Conservation (phyloP, 2,797 vertebrate genomes). For the Calcarius lapponicus region DNA sequence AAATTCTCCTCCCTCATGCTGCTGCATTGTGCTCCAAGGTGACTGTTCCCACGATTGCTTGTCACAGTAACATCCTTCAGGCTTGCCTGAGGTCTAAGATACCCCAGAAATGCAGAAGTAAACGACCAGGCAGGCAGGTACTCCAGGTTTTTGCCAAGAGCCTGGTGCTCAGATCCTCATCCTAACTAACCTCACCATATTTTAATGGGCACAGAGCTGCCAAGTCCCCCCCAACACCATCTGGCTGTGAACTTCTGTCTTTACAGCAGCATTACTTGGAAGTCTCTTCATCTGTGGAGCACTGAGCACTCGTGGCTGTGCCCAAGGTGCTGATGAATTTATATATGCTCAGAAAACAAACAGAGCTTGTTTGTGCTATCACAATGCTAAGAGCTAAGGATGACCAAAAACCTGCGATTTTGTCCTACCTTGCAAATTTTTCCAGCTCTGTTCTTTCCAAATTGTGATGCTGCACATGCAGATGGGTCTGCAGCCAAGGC, state of each 20-base stretch:
- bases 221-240: not conserved
- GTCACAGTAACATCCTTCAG: not conserved
- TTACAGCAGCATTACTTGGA: not conserved
- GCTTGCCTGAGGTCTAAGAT: not conserved
- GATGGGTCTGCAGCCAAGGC: not conserved
- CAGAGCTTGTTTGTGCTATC: not conserved
- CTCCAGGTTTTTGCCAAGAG: not conserved
- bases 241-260: constrained; percentile 22
- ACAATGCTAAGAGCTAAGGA: not conserved
- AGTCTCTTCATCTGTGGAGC: not conserved
- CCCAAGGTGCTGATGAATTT: not conserved
- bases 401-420: not conserved
- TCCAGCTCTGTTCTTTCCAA: not conserved
- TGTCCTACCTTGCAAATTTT: not conserved
- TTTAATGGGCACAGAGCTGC: not conserved
- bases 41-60: not conserved
- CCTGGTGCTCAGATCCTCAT: not conserved
- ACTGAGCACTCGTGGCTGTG: not conserved
- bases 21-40: not conserved
- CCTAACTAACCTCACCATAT: not conserved
- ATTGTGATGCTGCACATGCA: not conserved
- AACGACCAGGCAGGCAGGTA: not conserved
- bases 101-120: not conserved
- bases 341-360: not conserved
- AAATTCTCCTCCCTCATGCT: not conserved